Evolutionary conservation across 2,888 invertebrate species (phyloP).

Genomic region (Caenorhabditis sp.): DNA sequence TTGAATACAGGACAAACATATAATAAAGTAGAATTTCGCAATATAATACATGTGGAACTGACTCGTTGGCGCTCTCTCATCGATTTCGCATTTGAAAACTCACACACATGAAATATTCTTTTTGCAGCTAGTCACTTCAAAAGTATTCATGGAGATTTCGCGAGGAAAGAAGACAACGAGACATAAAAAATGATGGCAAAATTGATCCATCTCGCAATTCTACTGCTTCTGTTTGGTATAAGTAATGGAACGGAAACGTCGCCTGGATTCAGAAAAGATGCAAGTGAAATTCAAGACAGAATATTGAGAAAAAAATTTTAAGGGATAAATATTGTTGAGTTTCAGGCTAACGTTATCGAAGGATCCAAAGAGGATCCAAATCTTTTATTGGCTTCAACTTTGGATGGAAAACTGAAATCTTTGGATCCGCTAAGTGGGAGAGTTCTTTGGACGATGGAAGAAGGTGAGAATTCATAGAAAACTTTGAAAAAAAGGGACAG

Average conservation of each 20-base stretch:
- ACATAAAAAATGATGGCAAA: constrained; percentile 4
- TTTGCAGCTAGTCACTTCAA: constrained; percentile 18
- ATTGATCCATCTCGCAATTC: constrained; percentile 34
- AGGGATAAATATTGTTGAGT: not conserved
- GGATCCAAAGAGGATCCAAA: not conserved
- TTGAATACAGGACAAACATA: constrained; percentile 6
- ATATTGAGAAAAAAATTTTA: not conserved
- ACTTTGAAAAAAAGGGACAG: no score
- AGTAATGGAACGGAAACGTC: no score
- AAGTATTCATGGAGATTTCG: constrained; percentile 37
- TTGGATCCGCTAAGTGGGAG: constrained; percentile 91
- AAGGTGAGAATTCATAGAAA: constrained; percentile 85
- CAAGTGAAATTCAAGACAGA: constrained; percentile 1
- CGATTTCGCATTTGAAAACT: not conserved
- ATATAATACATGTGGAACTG: constrained; percentile 20
- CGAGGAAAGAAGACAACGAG: not conserved
- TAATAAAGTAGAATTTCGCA: constrained; percentile 35
- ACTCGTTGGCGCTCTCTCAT: not conserved
- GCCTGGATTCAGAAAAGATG: constrained; percentile 3
- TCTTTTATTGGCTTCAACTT: constrained; percentile 90
- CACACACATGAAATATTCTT: not conserved
- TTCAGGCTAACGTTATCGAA: constrained; percentile 27
- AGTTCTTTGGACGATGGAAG: constrained; percentile 93
- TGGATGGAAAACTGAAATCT: constrained; percentile 95
- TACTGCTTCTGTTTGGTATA: constrained; percentile 4